Evolutionary conservation across 2,888 invertebrate genomes (phyloP), one percentile per base, ranked within the genome.

Genomic region (Zygogramma bicolorata): DNA sequence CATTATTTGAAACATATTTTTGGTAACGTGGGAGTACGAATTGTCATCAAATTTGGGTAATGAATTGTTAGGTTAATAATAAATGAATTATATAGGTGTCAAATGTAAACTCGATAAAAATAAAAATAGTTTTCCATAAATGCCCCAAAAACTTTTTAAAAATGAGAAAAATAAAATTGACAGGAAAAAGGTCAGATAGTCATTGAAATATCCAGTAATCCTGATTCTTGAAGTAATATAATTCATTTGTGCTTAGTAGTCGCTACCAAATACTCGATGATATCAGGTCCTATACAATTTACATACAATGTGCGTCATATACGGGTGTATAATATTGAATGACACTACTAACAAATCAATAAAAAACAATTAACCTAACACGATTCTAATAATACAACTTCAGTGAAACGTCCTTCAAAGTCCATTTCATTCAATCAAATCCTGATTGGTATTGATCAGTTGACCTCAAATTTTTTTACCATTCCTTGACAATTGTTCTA

Each of bases 341-440:
- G 25, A 27, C 53, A 53, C 53, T n/a, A 53, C 53, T 27, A 53
- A 53, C 27, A 27, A 53, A 53, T 53, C 53, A 53, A 53, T 53
- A 15, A 27, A 53, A 53, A 53, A 53, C 53, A 53, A 53, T 53
- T n/a, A 53, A 53, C 53, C 53, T 53, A n/a, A 27, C 7, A 46
- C 20, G 3, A 18, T 46, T 10, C 13, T 22, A 46, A 10, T 46
- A 18, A 10, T 46, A 25, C n/a, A n/a, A 27, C 25, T 8, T 27
- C 27, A 27, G 53, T 25, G n/a, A 53, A 53, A 53, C 27, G 53
- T 27, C 53, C 53, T 53, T 53, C 27, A 53, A 10, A 2, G 53
- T 2, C 5, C 25, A 27, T 53, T 53, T 53, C 13, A 13, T 22
- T 53, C 53, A 53, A 53, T 53, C 53, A 53, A 53, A 13, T 18